phyloP scores from a whole-genome alignment of 2,888 invertebrate genomes.

The Agapostemon virescens region DNA sequence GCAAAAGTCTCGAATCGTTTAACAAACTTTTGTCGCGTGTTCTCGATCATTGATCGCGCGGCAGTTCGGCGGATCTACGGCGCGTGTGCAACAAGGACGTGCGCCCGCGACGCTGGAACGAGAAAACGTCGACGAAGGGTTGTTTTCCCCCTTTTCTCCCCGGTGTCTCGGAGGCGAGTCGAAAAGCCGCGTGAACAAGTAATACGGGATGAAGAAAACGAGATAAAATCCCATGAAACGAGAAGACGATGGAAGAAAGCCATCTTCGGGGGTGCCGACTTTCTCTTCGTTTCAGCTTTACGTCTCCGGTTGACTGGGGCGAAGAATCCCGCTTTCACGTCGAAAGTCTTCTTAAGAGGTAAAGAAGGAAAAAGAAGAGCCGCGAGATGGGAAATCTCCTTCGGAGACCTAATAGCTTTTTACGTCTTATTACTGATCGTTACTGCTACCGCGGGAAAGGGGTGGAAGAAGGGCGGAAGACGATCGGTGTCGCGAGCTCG shows the following conservation, averaged over 20 bases:
- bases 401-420: conserved; percentile 64
- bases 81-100: background rate
- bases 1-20: background rate
- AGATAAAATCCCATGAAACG: conserved; percentile 56
- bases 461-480: conserved; percentile 29
- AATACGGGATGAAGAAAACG: conserved; percentile 53
- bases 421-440: conserved; percentile 67
- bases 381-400: conserved; percentile 54
- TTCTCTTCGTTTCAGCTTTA: conserved; percentile 43
- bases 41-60: background rate
- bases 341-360: conserved; percentile 39
- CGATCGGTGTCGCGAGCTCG: conserved; percentile 29
- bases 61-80: conserved; percentile 7
- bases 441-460: conserved; percentile 25
- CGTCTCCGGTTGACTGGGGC: conserved; percentile 49
- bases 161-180: background rate
- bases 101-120: conserved; percentile 3
- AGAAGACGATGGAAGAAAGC: conserved; percentile 49
- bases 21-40: background rate
- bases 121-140: background rate
- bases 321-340: conserved; percentile 59
- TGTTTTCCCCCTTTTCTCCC: background rate
- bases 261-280: conserved; percentile 44
- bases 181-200: conserved; percentile 43
- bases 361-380: conserved; percentile 37